phyloP scores from a whole-genome alignment of 2,797 vertebrate genomes.

The Xiphorhynchus erythropygius region DNA sequence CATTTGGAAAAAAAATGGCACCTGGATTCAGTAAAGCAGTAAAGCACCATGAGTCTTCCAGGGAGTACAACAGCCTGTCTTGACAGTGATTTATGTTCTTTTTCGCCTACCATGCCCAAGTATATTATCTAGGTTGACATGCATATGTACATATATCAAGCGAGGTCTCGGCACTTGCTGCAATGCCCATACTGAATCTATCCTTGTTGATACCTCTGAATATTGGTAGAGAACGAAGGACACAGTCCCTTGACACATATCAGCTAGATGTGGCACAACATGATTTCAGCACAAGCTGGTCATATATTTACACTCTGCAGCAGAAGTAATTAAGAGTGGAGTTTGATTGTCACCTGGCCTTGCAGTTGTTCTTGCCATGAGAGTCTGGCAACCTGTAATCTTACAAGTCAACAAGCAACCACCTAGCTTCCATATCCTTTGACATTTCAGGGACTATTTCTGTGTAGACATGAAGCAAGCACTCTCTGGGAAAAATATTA shows the following conservation, averaged over 20 bases:
- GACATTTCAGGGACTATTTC: slow-evolving; percentile 57
- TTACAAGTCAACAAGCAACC: slow-evolving; percentile 62
- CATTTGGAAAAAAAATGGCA: slow-evolving; percentile 54
- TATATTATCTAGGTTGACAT: slow-evolving; percentile 77
- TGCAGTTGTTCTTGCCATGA: slow-evolving; percentile 50
- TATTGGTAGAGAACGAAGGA: neutral
- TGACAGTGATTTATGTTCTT: slow-evolving; percentile 82
- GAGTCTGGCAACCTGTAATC: slow-evolving; percentile 59
- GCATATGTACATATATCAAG: slow-evolving; percentile 64
- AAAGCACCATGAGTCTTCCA: slow-evolving; percentile 49
- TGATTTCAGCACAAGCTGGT: neutral
- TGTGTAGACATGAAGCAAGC: neutral
- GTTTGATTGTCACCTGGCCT: slow-evolving; percentile 51
- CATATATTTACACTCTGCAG: neutral
- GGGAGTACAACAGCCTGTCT: slow-evolving; percentile 60
- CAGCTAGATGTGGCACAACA: neutral
- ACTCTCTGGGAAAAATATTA: neutral
- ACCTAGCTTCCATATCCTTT: slow-evolving; percentile 19
- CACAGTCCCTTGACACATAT: neutral
- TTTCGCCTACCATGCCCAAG: slow-evolving; percentile 45
- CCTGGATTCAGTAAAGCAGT: slow-evolving; percentile 28
- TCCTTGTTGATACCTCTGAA: slow-evolving; percentile 32
- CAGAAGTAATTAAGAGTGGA: slow-evolving; percentile 57
- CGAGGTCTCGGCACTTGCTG: slow-evolving; percentile 41
- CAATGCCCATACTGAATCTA: slow-evolving; percentile 19